Evolutionary conservation across 2,888 invertebrate species (phyloP).

Genomic region (Mamestra brassicae): DNA sequence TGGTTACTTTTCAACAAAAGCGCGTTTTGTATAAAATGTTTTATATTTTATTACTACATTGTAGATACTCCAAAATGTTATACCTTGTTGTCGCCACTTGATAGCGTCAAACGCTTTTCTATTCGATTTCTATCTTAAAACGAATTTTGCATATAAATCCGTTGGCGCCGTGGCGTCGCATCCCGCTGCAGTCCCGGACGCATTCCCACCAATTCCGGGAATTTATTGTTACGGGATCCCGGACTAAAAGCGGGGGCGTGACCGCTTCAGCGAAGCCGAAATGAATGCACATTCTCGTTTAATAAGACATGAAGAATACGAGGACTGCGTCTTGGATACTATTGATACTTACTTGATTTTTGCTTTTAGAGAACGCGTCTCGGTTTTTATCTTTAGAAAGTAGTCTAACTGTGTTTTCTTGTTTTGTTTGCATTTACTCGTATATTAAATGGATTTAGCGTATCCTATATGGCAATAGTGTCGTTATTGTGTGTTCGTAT

Average conservation of each 20-base stretch:
- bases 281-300: conserved; percentile 69
- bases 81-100: conserved; percentile 28
- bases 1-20: not conserved
- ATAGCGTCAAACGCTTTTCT: conserved; percentile 60
- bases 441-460: no score
- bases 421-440: no score
- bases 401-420: not conserved
- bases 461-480: no score
- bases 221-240: conserved; percentile 75
- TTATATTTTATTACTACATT: conserved; percentile 14
- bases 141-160: conserved; percentile 78
- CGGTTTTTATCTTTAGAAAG: not conserved
- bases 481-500: no score
- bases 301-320: conserved; percentile 66
- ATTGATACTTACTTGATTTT: not conserved
- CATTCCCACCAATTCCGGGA: conserved; percentile 69
- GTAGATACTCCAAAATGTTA: conserved; percentile 16
- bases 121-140: conserved; percentile 70
- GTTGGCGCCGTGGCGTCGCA: conserved; percentile 78
- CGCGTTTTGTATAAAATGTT: not conserved
- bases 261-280: conserved; percentile 59
- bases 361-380: not conserved
- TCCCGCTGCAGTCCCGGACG: conserved; percentile 72
- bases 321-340: conserved; percentile 24
- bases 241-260: conserved; percentile 62